A percentile compares a stretch with the other conserved stretches of the same genome.
These are phyloP conservation scores for Zaprionus vittiger DNA, from an alignment of 1,140 invertebrate genomes.

Conservation along the genomic window DNA sequence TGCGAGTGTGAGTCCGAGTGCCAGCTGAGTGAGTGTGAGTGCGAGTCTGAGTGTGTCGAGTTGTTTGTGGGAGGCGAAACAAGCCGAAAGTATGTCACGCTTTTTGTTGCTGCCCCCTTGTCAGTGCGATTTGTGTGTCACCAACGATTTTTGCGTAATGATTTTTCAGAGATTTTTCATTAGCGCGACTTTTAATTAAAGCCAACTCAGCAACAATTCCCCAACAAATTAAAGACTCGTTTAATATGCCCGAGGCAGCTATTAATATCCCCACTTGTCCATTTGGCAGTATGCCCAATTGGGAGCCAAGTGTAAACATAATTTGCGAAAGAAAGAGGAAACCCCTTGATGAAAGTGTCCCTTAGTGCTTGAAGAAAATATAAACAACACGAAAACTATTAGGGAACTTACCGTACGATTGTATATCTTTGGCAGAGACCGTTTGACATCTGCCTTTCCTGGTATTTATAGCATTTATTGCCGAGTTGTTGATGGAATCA, in stretches of 20 bases:
- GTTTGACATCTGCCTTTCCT: not conserved
- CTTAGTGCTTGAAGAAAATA: not conserved
- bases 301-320: not conserved
- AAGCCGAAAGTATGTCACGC: slow-evolving; percentile 36
- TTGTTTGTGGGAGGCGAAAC: not conserved
- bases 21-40: not conserved
- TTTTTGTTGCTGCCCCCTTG: not conserved
- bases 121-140: slow-evolving; percentile 2
- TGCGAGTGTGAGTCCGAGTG: not conserved
- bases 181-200: slow-evolving; percentile 52
- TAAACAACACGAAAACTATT: not conserved
- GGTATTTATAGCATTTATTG: slow-evolving; percentile 65
- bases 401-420: too few species aligned
- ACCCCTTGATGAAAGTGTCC: too few species aligned
- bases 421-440: too few species aligned
- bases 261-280: slow-evolving; percentile 50
- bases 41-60: not conserved
- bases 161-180: slow-evolving; percentile 37
- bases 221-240: slow-evolving; percentile 52
- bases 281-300: slow-evolving; percentile 55
- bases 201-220: slow-evolving; percentile 27
- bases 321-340: not conserved
- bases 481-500: slow-evolving; percentile 65
- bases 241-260: slow-evolving; percentile 34
- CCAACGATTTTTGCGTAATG: slow-evolving; percentile 1